Evolutionary conservation across 2,113 vertebrate species (phyloP), one percentile per base, ranked within the genome.

Genomic region (Stegostoma tigrinum): DNA sequence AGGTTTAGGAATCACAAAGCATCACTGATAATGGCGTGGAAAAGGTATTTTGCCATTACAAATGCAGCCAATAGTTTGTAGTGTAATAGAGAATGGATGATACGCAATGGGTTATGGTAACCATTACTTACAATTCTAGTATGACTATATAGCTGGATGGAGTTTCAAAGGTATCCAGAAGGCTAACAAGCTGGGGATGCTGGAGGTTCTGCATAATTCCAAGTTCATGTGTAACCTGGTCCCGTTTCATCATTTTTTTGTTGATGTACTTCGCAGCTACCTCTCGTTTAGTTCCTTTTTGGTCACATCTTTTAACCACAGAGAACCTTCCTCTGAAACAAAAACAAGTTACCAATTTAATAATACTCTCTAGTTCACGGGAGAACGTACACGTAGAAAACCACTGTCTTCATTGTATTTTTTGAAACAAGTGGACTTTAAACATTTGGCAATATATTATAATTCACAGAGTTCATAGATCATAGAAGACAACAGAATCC

Each of bases 221-320:
- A 95, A 99, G 98, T 97, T 99, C 99, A 96, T 98, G 98, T 96
- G 98, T 99, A 98, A 99, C 99, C 96, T 98, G 98, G 97, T 99
- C 99, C 72, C 99, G 97, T 97, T 98, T 98, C 98, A 99, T 98
- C 97, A 99, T 96, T 97, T 99, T 99, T 98, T 99, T 99, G 97
- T 98, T 99, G 96, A 99, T 98, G 95, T 99, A 98, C 97, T 99
- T 99, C 7, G 99, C 98, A 68, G 99, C 99, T 96, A 99, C 98
- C 14, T 98, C 97, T 95, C 97, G 98, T 95, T 98, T 99, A 97
- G 98, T 98, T 96, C 98, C 98, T 83, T 97, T 98, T 97, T 99
- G 99, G 96, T 99, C 99, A 93, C 98, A 99, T 42, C 98, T 98
- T 97, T 99, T 99, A 72, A 99, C 99, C 0, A 99, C 99, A 96